These are phyloP conservation scores for Chelmon rostratus DNA, from an alignment of 2,797 vertebrate genomes.

Conservation along the genomic window DNA sequence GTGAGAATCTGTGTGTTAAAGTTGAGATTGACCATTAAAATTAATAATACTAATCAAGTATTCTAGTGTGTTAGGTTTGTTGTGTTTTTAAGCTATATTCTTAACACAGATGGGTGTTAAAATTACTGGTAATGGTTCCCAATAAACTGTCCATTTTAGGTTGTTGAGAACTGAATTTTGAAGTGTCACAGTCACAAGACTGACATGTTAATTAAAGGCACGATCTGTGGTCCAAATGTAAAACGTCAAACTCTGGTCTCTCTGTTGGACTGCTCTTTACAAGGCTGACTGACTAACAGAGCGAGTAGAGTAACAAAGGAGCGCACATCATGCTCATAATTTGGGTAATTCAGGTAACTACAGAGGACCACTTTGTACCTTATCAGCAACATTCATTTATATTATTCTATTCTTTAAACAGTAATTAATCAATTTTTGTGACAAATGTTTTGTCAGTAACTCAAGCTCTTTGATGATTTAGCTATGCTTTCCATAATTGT, in stretches of 20 bases:
- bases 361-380: background rate
- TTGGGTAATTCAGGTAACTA: background rate
- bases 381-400: background rate
- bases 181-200: background rate
- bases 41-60: background rate
- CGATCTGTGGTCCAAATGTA: background rate
- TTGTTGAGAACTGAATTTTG: background rate
- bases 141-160: background rate
- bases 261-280: background rate
- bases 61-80: background rate
- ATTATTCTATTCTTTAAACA: background rate
- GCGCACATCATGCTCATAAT: background rate
- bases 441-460: no score
- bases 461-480: no score
- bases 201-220: background rate
- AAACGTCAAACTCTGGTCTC: background rate
- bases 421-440: no score
- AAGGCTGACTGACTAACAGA: background rate
- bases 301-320: background rate
- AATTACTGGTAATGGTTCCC: background rate
- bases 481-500: background rate
- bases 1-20: background rate
- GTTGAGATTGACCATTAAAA: background rate
- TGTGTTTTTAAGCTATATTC: background rate
- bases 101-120: background rate